Conservation (phyloP, 2,797 vertebrate genomes). For the Pseudopleuronectes americanus region DNA sequence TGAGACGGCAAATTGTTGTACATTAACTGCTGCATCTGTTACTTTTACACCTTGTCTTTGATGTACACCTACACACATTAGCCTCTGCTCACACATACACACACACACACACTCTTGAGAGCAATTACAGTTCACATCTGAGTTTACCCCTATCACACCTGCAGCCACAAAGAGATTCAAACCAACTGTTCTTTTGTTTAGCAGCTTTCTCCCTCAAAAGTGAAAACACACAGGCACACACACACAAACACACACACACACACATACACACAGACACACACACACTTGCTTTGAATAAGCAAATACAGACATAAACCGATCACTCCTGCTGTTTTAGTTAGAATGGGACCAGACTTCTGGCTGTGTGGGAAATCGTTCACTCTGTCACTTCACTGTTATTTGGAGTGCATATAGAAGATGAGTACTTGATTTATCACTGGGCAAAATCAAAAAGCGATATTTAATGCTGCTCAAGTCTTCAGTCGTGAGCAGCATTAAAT, state of each 20-base stretch:
- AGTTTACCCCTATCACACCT: conserved; percentile 69
- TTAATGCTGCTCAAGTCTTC: conserved; percentile 10
- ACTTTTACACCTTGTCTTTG: conserved; percentile 39
- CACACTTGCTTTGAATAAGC: conserved; percentile 48
- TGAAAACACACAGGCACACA: conserved; percentile 30
- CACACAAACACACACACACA: conserved; percentile 27
- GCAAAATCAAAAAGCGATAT: conserved; percentile 13
- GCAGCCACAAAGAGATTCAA: conserved; percentile 73
- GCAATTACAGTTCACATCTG: conserved; percentile 57
- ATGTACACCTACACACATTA: conserved; percentile 48
- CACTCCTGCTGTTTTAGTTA: conserved; percentile 47
- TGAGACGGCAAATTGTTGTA: conserved; percentile 49
- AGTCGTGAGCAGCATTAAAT: neutral
- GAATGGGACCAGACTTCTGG: conserved; percentile 28
- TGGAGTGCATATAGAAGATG: neutral
- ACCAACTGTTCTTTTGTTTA: conserved; percentile 74
- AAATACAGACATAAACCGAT: conserved; percentile 49
- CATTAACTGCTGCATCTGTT: conserved; percentile 64
- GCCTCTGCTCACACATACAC: conserved; percentile 55
- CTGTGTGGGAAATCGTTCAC: conserved; percentile 31
- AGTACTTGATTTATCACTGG: neutral
- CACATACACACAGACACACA: conserved; percentile 8
- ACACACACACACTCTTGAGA: conserved; percentile 39
- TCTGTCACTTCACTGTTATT: conserved; percentile 21
- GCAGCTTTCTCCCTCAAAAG: conserved; percentile 47